Base-by-base conservation (phyloP, 1,140 invertebrate genomes). In the Platorchestia sp. region DNA sequence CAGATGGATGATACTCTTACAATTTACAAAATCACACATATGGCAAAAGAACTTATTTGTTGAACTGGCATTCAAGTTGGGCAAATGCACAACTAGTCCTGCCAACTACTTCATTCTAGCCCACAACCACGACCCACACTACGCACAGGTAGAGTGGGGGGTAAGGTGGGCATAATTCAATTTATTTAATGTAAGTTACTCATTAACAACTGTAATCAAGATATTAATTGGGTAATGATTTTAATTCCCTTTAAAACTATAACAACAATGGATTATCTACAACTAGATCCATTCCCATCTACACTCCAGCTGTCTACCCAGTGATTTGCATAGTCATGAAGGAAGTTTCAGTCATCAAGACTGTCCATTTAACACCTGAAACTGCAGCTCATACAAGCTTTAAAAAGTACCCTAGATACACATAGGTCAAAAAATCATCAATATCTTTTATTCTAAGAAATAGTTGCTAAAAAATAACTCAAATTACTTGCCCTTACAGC, bases 101-200 rank as follows among this genome's bases (percentile, higher is more conserved):
- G 87, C 87, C 5, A 89, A 42, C 41, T 36, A 22, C 14, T 42
- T 42, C 42, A 42, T 5, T 89, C 42, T 89, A 42, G 87, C 7
- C 87, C 87, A 89, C 87, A 89, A 89, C 87, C 87, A 89, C 87
- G 87, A 89, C 87, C 87, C 87, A 89, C 5, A 44, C 41, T 14
- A 89, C 87, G 14, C 87, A 6, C n/a, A 89, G 41, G 87, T 43
- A 89, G 87, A 41, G 43, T 44, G 87, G 87, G 87, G 87, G 87
- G 87, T 89, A 89, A 89, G 41, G 87, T 89, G 87, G 87, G 42
- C 87, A 51, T 75, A 27, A 75, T n/a, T n/a, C 7, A 36, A 75
- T 3, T 22, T 75, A 14, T 1, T 75, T 10, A 19, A 75, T 36
- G 36, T 75, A 75, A 75, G n/a, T n/a, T n/a, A n/a, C n/a, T n/a